Evolutionary conservation across 2,113 vertebrate genomes (phyloP).

Genomic region (Solea senegalensis): DNA sequence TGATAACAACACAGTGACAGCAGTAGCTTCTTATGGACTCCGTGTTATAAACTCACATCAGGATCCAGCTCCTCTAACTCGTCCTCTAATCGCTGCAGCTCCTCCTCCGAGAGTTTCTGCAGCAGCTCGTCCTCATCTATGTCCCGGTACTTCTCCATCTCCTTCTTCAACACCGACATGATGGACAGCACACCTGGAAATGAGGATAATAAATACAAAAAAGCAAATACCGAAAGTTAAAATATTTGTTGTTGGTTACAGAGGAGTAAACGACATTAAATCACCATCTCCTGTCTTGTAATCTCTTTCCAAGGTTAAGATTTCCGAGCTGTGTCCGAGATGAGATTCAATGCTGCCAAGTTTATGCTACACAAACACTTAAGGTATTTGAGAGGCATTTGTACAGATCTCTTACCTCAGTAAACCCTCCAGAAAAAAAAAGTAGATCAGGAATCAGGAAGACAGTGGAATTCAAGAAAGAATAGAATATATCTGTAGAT

Average conservation of each 20-base stretch:
- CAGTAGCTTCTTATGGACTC: conserved; percentile 13
- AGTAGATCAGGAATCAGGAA: conserved; percentile 20
- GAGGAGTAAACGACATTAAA: neutral
- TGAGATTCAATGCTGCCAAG: neutral
- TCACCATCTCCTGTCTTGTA: neutral
- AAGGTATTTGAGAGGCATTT: neutral
- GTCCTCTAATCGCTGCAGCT: conserved; percentile 90
- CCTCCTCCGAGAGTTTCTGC: conserved; percentile 92
- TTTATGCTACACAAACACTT: neutral
- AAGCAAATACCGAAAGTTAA: neutral
- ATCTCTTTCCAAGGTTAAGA: neutral
- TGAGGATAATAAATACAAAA: neutral
- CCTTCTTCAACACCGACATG: conserved; percentile 90
- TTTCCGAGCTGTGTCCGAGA: conserved; percentile 2
- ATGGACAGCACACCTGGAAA: conserved; percentile 48
- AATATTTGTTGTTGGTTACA: neutral
- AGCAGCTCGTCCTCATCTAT: conserved; percentile 96
- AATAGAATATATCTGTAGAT: conserved; percentile 16
- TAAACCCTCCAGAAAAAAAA: conserved; percentile 15
- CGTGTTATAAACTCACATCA: conserved; percentile 85
- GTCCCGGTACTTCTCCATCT: conserved; percentile 96
- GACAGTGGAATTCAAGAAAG: neutral
- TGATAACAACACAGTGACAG: conserved; percentile 36
- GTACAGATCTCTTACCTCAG: conserved; percentile 41
- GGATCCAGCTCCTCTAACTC: conserved; percentile 97